Conservation (phyloP, 2,888 invertebrate genomes). For the Cheilosia soror region DNA sequence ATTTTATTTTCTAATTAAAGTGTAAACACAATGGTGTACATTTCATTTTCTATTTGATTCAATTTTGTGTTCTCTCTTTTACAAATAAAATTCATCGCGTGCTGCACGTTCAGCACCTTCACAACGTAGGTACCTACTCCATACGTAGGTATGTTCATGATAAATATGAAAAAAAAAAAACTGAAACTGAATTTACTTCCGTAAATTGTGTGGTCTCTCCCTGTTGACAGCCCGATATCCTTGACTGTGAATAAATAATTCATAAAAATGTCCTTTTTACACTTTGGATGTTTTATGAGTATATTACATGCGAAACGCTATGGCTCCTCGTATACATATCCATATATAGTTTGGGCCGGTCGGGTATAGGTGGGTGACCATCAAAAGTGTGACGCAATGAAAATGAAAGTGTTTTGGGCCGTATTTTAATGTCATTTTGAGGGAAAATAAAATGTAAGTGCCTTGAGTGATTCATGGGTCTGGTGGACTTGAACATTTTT, state of each 20-base stretch:
- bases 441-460: constrained; percentile 3
- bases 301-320: constrained; percentile 48
- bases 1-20: constrained; percentile 30
- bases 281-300: constrained; percentile 64
- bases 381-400: constrained; percentile 13
- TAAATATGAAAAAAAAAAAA: constrained; percentile 53
- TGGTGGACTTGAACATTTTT: too few species aligned
- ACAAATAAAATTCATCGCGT: constrained; percentile 42
- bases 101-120: constrained; percentile 35
- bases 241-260: constrained; percentile 69
- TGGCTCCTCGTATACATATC: not conserved
- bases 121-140: not conserved
- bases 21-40: constrained; percentile 29
- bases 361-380: not conserved
- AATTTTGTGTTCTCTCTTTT: not conserved
- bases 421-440: not conserved
- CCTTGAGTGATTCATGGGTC: not conserved
- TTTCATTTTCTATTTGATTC: constrained; percentile 12
- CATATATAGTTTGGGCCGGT: constrained; percentile 6
- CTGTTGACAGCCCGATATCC: constrained; percentile 68
- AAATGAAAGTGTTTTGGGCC: constrained; percentile 16
- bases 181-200: constrained; percentile 56
- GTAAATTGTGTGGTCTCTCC: constrained; percentile 61
- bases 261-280: constrained; percentile 67
- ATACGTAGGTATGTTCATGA: constrained; percentile 13